Conservation (phyloP, 2,113 vertebrate genomes). For the Triplophysa tibetana region DNA sequence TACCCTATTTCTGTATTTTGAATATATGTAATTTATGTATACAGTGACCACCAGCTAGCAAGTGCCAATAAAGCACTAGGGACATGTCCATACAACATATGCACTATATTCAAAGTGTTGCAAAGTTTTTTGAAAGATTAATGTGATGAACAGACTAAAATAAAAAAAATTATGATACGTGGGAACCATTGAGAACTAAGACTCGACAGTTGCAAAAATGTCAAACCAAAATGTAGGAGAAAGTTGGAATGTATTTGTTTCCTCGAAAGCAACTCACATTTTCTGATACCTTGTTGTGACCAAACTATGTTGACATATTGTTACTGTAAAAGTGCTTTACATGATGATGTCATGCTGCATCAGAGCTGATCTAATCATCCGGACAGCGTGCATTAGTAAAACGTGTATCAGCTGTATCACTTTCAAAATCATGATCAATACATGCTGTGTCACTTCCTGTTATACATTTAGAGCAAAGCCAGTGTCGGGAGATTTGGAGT, state of each 20-base stretch:
- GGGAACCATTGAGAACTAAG: neutral
- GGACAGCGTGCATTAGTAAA: neutral
- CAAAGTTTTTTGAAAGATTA: neutral
- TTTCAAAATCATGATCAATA: constrained; percentile 5
- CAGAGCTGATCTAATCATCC: constrained; percentile 11
- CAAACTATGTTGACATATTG: constrained; percentile 20
- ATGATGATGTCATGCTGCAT: constrained; percentile 8
- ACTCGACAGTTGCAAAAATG: neutral
- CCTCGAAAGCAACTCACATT: neutral
- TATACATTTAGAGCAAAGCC: neutral
- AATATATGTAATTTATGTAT: too few relatives aligned
- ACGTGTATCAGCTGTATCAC: neutral
- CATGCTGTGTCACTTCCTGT: neutral
- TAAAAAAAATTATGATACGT: neutral
- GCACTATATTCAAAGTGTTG: neutral
- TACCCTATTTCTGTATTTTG: too few relatives aligned
- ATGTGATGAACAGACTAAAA: neutral
- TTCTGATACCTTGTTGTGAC: neutral
- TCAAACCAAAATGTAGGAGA: neutral
- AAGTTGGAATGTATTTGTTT: neutral
- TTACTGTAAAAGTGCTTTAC: neutral
- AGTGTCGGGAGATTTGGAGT: neutral
- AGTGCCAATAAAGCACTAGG: neutral
- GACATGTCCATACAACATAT: neutral
- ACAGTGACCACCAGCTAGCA: neutral